Percentiles rank a stretch among this genome's conserved stretches.
Evolutionary conservation across 2,797 vertebrate species (phyloP).

Genomic region (Anguilla megastoma): DNA sequence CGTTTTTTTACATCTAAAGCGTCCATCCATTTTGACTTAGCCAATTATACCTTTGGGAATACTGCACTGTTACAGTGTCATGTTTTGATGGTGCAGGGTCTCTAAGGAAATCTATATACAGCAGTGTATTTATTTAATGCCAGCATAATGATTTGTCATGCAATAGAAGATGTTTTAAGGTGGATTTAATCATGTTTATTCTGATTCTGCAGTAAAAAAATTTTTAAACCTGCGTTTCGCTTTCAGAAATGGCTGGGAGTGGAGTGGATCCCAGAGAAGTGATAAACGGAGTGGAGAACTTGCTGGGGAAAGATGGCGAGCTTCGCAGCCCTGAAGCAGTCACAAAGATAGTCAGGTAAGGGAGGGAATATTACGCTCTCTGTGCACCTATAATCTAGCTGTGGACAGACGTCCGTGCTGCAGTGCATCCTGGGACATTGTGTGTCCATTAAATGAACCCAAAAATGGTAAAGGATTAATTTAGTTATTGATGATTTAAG

Average conservation of each 20-base stretch:
- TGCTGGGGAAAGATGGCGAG: conserved; percentile 90
- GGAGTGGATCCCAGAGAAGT: conserved; percentile 93
- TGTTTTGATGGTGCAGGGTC: not conserved
- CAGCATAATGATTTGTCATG: not conserved
- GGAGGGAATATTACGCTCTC: not conserved
- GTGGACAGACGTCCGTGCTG: conserved; percentile 15
- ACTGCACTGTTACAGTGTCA: not conserved
- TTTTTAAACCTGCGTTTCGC: not conserved
- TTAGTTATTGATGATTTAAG: not conserved
- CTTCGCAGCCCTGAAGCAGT: conserved; percentile 89
- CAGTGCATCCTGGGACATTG: not conserved
- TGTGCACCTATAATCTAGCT: not conserved
- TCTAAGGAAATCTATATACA: not conserved
- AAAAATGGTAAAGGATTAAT: not conserved
- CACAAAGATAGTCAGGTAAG: conserved; percentile 88
- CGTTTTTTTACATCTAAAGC: not conserved
- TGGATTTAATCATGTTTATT: not conserved
- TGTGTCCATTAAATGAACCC: not conserved
- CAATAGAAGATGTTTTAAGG: not conserved
- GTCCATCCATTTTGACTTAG: not conserved
- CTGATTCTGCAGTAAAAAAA: not conserved
- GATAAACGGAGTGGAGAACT: conserved; percentile 86
- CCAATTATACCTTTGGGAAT: not conserved
- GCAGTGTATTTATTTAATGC: not conserved
- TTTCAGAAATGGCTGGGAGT: conserved; percentile 82